Base-by-base conservation (phyloP, 92 coral and sea anemone species). In the Galaxea fascicularis region DNA sequence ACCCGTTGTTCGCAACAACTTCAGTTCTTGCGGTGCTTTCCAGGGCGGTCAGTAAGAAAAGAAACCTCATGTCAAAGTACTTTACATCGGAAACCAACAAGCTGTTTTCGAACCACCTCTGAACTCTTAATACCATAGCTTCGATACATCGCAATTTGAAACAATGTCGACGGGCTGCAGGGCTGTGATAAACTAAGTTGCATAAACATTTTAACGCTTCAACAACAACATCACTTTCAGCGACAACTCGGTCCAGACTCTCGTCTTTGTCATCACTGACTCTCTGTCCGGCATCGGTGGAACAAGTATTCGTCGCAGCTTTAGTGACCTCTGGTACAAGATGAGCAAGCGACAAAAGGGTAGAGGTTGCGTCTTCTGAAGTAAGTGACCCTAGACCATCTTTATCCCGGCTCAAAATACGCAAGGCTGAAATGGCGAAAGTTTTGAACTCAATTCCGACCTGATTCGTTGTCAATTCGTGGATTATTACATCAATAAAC, bases 121-220 rank as follows among this genome's bases (percentile, higher is more conserved):
- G 82, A 46, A 90, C 68, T 35, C 99, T 90, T 25, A 68, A 59
- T 47, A 93, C 71, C 24, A 91, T 89, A 13, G 89, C 96, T 54
- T 89, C 87, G 15, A 92, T 91, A 25, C 93, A 84, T 56, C 73
- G 88, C 72, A 91, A 83, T 6, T 86, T 89, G 39, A 88, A 79
- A 56, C 95, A 89, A n/a, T 89, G 90, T 69, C 83, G 88, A 41
- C 99, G 92, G 22, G 94, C 95, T n/a, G 62, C 68, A 51, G 84
- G 60, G 77, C 95, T 93, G 82, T 95, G 99, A 73, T 84, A 97
- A 26, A 93, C 94, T n/a, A 97, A 83, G 77, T 97, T 97, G 60
- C 99, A 97, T 71, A 97, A 82, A 66, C 99, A 97, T 89, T 97
- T 97, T 30, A 93, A 60, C 24, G 98, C 98, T 82, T 94, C 99